A percentile compares a stretch with the other conserved stretches of the same genome.
Conservation (phyloP, 2,888 invertebrate genomes). For the Sinotaia quadrata region DNA sequence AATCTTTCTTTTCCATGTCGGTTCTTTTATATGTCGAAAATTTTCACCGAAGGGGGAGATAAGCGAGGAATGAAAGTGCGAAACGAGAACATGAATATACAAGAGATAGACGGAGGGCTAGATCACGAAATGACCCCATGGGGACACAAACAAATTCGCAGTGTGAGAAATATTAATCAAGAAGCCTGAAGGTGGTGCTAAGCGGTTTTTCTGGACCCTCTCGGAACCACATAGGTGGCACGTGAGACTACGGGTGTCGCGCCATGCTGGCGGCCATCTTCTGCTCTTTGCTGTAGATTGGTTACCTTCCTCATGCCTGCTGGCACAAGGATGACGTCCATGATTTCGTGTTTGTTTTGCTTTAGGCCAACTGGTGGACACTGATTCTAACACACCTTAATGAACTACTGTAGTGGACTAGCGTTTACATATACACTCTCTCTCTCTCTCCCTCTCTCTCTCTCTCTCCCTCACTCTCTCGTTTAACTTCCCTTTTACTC, state of each 20-base stretch:
- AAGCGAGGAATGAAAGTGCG: background rate
- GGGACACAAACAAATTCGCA: conserved; percentile 10
- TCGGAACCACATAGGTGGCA: too few relatives aligned
- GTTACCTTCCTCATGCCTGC: too few relatives aligned
- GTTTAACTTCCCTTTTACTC: background rate
- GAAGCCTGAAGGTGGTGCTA: background rate
- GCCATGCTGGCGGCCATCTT: too few relatives aligned
- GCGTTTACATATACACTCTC: too few relatives aligned
- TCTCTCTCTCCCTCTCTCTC: background rate
- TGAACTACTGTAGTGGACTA: too few relatives aligned
- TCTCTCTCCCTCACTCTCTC: background rate
- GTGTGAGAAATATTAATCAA: conserved; percentile 13
- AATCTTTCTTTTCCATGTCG: background rate
- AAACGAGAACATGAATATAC: background rate
- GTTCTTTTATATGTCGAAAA: conserved; percentile 2
- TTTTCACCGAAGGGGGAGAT: background rate
- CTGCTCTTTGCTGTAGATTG: too few relatives aligned
- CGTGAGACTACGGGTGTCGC: too few relatives aligned
- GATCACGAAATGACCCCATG: background rate
- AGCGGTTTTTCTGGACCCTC: too few relatives aligned
- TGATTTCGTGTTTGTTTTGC: too few relatives aligned
- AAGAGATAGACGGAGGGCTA: background rate
- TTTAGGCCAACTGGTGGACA: too few relatives aligned
- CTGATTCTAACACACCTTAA: too few relatives aligned
- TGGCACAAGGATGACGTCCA: too few relatives aligned